Conservation (phyloP, 1,140 invertebrate genomes). For the Zeugodacus cucurbitae region DNA sequence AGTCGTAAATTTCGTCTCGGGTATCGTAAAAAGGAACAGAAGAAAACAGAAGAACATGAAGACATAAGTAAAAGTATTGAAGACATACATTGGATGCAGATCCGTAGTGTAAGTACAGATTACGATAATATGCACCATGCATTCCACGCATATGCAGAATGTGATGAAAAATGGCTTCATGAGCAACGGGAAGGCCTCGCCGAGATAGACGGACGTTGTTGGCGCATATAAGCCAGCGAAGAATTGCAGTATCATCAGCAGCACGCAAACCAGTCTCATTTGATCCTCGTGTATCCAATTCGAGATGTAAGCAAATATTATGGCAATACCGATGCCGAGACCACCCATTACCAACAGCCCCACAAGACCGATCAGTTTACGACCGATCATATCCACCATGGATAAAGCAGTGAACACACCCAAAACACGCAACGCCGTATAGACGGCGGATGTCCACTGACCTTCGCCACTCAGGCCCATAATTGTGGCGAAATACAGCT, state of each 20-base stretch:
- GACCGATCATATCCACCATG: constrained; percentile 50
- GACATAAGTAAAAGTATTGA: constrained; percentile 34
- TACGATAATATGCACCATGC: constrained; percentile 55
- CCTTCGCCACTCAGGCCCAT: neutral
- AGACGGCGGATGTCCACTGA: constrained; percentile 49
- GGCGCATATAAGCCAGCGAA: constrained; percentile 54
- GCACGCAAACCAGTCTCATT: constrained; percentile 50
- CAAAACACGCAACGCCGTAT: constrained; percentile 48
- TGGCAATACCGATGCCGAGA: constrained; percentile 52
- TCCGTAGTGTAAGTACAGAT: constrained; percentile 44
- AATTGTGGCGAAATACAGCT: neutral
- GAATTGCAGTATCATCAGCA: constrained; percentile 55
- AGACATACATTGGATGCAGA: constrained; percentile 29
- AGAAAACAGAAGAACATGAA: neutral
- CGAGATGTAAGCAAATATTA: constrained; percentile 43
- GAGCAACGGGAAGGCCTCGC: constrained; percentile 55
- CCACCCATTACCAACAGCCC: constrained; percentile 53
- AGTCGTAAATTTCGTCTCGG: constrained; percentile 52
- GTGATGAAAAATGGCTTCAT: constrained; percentile 51
- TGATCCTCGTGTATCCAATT: constrained; percentile 28
- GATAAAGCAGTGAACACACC: constrained; percentile 46
- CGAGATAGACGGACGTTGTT: constrained; percentile 50
- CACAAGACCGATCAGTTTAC: constrained; percentile 50
- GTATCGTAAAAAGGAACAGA: constrained; percentile 48
- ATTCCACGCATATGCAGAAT: constrained; percentile 53